Conservation (phyloP, 2,888 invertebrate species). For the Isotomurus palustris region DNA sequence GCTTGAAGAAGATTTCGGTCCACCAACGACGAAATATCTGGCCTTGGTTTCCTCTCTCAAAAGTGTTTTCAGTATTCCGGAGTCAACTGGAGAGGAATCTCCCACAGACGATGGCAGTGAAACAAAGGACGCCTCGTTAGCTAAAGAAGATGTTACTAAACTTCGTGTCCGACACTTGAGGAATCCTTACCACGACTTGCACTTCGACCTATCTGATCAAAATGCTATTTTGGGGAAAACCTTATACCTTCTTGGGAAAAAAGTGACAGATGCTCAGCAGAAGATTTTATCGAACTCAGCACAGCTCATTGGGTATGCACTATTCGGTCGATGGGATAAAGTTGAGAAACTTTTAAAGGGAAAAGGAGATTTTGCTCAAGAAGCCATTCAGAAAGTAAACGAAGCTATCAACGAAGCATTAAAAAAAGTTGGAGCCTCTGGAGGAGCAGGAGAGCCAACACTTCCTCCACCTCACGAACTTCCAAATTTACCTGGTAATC, state of each 20-base stretch:
- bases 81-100: not conserved
- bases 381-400: no score
- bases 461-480: no score
- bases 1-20: conserved; percentile 80
- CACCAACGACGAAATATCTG: conserved; percentile 65
- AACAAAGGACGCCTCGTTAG: no score
- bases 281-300: conserved; percentile 58
- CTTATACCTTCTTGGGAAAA: conserved; percentile 60
- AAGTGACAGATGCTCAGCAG: conserved; percentile 47
- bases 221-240: conserved; percentile 76
- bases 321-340: conserved; percentile 64
- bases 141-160: conserved; percentile 55
- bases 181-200: conserved; percentile 81
- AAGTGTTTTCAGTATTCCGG: not conserved
- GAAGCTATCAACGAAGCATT: no score
- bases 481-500: no score
- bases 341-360: conserved; percentile 43
- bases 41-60: conserved; percentile 69
- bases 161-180: conserved; percentile 71
- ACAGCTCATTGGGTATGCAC: conserved; percentile 62
- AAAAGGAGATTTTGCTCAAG: not conserved
- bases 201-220: conserved; percentile 76
- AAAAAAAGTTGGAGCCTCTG: no score
- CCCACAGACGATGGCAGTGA: not conserved
- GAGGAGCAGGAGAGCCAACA: no score